These are phyloP conservation scores for Drosophila limbata DNA, from an alignment of 2,888 invertebrate species.

Conservation along the genomic window DNA sequence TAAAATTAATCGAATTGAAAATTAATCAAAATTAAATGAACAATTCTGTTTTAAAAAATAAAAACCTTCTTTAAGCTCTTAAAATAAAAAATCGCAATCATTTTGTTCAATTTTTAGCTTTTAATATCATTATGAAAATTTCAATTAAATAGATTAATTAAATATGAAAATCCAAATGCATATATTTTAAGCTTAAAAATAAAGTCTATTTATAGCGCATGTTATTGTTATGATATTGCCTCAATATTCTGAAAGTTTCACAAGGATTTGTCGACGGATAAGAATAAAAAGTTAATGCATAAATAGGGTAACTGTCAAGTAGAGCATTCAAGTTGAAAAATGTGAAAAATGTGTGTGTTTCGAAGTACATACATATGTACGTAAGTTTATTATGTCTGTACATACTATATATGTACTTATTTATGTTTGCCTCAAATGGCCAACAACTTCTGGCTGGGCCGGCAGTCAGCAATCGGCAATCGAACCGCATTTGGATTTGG, in stretches of 20 bases:
- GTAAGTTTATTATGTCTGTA: conserved; percentile 14
- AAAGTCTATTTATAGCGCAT: too few relatives aligned
- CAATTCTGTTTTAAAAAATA: too few relatives aligned
- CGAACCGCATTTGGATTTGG: conserved; percentile 64
- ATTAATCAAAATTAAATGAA: too few relatives aligned
- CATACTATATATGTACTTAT: conserved; percentile 10
- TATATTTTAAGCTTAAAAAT: too few relatives aligned
- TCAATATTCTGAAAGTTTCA: not conserved
- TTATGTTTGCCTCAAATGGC: conserved; percentile 63
- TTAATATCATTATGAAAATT: too few relatives aligned
- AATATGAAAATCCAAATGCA: not conserved
- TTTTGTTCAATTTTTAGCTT: not conserved
- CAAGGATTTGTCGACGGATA: too few relatives aligned
- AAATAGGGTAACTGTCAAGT: conserved; percentile 1
- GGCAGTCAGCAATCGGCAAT: conserved; percentile 15
- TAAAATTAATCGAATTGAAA: too few relatives aligned
- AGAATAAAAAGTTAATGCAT: not conserved
- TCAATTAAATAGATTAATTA: too few relatives aligned
- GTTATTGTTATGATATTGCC: not conserved
- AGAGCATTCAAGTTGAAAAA: not conserved
- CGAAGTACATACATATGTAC: not conserved
- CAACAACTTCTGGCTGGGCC: conserved; percentile 52
- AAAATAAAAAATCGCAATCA: too few relatives aligned
- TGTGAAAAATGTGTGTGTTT: not conserved
- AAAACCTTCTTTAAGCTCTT: too few relatives aligned